A percentile compares a stretch with the other conserved stretches of the same genome.
Conservation (phyloP, 1,140 invertebrate species). For the Heliconius himera region DNA sequence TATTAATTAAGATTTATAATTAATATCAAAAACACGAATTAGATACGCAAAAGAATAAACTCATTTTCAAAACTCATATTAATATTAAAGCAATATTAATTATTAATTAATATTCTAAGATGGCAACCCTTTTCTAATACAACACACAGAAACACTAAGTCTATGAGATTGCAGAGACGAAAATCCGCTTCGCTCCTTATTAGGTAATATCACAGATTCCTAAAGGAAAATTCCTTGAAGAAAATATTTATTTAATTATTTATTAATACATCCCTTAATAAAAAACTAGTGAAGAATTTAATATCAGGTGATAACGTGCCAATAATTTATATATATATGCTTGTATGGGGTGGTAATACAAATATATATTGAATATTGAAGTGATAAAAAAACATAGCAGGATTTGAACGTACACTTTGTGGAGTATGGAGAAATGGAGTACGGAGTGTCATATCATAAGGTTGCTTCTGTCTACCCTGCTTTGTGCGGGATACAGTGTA, state of each 20-base stretch:
- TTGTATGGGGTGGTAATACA: neutral
- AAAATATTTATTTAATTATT: neutral
- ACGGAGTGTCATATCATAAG: no score
- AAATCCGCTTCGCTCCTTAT: slow-evolving; percentile 61
- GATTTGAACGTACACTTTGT: no score
- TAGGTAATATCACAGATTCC: slow-evolving; percentile 79
- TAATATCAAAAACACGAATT: no score
- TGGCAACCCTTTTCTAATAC: slow-evolving; percentile 12
- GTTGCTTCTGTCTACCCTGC: no score
- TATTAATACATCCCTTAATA: neutral
- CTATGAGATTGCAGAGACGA: slow-evolving; percentile 57
- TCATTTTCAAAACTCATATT: no score
- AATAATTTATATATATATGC: neutral
- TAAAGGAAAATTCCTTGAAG: slow-evolving; percentile 44
- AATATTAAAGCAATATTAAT: no score
- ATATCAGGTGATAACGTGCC: neutral
- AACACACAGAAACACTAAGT: slow-evolving; percentile 34
- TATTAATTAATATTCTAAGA: neutral
- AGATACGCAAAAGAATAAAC: no score
- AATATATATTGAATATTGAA: neutral
- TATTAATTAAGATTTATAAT: no score
- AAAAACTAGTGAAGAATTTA: neutral
- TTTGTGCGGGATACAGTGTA: no score
- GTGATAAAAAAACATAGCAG: no score
- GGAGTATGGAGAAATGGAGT: no score